Evolutionary conservation across 1,140 invertebrate species (phyloP).

Genomic region (Listronotus oregonensis): DNA sequence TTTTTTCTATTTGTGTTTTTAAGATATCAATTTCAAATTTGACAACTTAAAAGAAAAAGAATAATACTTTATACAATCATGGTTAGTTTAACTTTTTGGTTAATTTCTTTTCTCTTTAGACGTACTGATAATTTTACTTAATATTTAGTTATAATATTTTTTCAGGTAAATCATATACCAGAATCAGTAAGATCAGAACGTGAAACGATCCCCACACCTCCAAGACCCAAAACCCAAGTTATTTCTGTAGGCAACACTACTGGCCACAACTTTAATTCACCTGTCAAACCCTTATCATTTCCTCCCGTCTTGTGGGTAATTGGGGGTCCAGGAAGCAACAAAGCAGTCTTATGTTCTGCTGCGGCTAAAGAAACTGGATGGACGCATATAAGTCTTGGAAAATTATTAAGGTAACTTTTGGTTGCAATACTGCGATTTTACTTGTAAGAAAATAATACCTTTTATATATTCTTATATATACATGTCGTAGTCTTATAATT

Average conservation of each 20-base stretch:
- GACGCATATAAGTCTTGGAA: slow-evolving; percentile 76
- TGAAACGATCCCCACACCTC: slow-evolving; percentile 27
- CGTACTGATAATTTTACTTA: too few relatives aligned
- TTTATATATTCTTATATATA: too few relatives aligned
- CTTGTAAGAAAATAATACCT: too few relatives aligned
- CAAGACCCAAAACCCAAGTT: slow-evolving; percentile 49
- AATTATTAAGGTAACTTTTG: slow-evolving; percentile 58
- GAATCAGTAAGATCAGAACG: slow-evolving; percentile 10
- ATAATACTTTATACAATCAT: too few relatives aligned
- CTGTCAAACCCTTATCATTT: slow-evolving; percentile 52
- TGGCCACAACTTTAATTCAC: slow-evolving; percentile 47
- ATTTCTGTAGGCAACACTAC: slow-evolving; percentile 52
- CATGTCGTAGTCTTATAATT: too few relatives aligned
- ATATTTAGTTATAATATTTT: not conserved
- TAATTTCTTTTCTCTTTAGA: too few relatives aligned
- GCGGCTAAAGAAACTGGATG: slow-evolving; percentile 71
- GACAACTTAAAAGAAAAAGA: too few relatives aligned
- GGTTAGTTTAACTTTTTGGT: too few relatives aligned
- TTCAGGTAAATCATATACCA: slow-evolving; percentile 3
- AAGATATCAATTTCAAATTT: too few relatives aligned
- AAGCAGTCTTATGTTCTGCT: slow-evolving; percentile 71
- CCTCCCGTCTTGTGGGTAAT: slow-evolving; percentile 79
- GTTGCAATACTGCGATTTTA: too few relatives aligned
- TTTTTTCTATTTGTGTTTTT: too few relatives aligned
- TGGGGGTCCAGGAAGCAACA: slow-evolving; percentile 78